Conservation (phyloP, 2,888 invertebrate genomes). For the Eucriotettix oculatus region DNA sequence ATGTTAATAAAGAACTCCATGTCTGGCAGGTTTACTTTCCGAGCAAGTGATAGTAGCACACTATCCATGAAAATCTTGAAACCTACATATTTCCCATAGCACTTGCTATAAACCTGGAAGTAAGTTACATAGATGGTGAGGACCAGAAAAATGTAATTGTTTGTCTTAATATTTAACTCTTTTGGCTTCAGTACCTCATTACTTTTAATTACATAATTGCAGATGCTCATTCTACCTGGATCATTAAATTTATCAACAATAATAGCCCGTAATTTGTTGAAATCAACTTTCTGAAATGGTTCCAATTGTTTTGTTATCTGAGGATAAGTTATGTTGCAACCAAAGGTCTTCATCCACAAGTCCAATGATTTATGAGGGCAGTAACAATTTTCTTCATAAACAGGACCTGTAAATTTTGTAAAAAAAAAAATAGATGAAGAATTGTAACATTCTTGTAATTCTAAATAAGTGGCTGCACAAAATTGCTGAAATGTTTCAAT, state of each 20-base stretch:
- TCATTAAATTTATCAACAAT: slow-evolving; percentile 55
- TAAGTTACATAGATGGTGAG: background rate
- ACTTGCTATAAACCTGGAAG: slow-evolving; percentile 55
- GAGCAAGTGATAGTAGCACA: slow-evolving; percentile 59
- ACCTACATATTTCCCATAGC: slow-evolving; percentile 87
- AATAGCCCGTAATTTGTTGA: slow-evolving; percentile 43
- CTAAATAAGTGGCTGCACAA: too few relatives aligned
- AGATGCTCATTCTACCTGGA: slow-evolving; percentile 69
- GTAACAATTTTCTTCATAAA: slow-evolving; percentile 68
- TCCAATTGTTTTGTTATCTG: slow-evolving; percentile 59
- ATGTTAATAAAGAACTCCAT: slow-evolving; percentile 81
- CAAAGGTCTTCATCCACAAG: slow-evolving; percentile 48
- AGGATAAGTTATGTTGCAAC: slow-evolving; percentile 41
- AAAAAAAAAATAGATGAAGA: too few relatives aligned
- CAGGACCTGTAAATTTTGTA: slow-evolving; percentile 33
- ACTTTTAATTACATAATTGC: slow-evolving; percentile 72
- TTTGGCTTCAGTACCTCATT: slow-evolving; percentile 38
- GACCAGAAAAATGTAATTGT: too few relatives aligned
- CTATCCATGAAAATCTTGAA: slow-evolving; percentile 93
- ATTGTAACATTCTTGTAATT: too few relatives aligned
- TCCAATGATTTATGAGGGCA: slow-evolving; percentile 52
- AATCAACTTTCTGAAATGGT: slow-evolving; percentile 50
- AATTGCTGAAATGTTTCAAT: too few relatives aligned
- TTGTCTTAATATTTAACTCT: background rate
- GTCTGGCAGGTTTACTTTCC: slow-evolving; percentile 71